Base-by-base conservation (phyloP, 2,888 invertebrate genomes). In the Orchestes rusci region DNA sequence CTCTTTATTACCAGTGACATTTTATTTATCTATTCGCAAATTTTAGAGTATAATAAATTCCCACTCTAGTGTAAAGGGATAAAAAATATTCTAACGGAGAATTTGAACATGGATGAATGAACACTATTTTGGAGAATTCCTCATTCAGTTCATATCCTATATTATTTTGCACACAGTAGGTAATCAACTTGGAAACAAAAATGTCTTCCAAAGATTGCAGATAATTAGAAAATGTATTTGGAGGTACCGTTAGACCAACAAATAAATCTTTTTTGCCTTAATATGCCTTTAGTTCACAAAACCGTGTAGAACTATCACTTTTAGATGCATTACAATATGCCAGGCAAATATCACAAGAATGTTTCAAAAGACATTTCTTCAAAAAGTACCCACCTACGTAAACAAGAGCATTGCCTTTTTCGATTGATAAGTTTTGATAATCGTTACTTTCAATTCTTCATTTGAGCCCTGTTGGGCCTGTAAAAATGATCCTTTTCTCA, bases 81-180 rank as follows among this genome's bases (percentile, higher is more conserved):
- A 33, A 8, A 4, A 33, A 33, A 41, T 48, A 45, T 15, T 45
- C 37, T 15, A 32, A 29, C 15, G 43, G 41, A 41, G 45, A 41
- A 15, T 37, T 33, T 28, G 2, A 15, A 36, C 45, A 45, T 13
- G 45, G 41, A 45, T 48, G 45, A 15, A 15, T 17, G 29, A 31
- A 46, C n/a, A 8, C 10, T 15, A 40, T 27, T 27, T 38, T 38
- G 18, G 16, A 23, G 27, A 39, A 33, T 27, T 16, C 13, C 19
- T 12, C n/a, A 15, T 18, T 44, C 12, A 33, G n/a, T 8, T 20
- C 20, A 8, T 17, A 20, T 13, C 32, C 38, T 13, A 23, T 31
- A n/a, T 10, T 27, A 10, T 41, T 17, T 35, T 35, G 13, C 10
- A 16, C 10, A 27, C 12, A 33, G 5, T 20, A 8, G n/a, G 2